Conservation (phyloP, 2,797 vertebrate species). For the Danionella dracula region DNA sequence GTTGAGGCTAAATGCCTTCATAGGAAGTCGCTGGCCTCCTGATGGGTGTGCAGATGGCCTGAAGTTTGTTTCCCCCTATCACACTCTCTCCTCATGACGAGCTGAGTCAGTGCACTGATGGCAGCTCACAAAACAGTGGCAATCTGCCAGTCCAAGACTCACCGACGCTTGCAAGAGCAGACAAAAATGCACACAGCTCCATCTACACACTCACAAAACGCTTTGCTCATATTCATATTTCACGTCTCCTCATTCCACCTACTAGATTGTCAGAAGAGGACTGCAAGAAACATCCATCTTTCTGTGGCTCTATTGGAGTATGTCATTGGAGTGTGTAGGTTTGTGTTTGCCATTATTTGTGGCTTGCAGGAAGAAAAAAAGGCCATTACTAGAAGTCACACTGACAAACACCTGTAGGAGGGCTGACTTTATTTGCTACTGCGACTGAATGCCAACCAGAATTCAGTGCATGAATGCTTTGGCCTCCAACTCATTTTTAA, state of each 20-base stretch:
- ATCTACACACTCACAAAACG: slow-evolving; percentile 6
- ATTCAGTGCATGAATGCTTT: slow-evolving; percentile 7
- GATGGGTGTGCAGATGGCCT: slow-evolving; percentile 30
- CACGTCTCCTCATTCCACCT: slow-evolving; percentile 19
- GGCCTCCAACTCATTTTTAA: slow-evolving; percentile 27
- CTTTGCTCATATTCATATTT: slow-evolving; percentile 4
- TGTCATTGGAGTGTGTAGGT: slow-evolving; percentile 30
- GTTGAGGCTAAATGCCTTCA: slow-evolving; percentile 23
- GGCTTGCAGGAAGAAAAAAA: not conserved
- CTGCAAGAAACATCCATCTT: slow-evolving; percentile 30
- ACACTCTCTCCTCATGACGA: not conserved
- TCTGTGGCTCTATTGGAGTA: slow-evolving; percentile 30
- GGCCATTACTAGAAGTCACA: not conserved
- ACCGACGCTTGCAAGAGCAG: slow-evolving; percentile 9
- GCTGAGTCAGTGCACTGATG: slow-evolving; percentile 37
- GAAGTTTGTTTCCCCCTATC: not conserved
- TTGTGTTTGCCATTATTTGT: not conserved
- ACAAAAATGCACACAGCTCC: not conserved
- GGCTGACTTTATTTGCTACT: slow-evolving; percentile 5
- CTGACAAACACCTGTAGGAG: slow-evolving; percentile 9
- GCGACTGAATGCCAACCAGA: not conserved
- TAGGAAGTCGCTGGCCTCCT: slow-evolving; percentile 2
- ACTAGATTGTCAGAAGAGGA: slow-evolving; percentile 24
- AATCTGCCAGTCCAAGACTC: slow-evolving; percentile 22
- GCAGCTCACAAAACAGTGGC: slow-evolving; percentile 6